Evolutionary conservation across 2,888 invertebrate species (phyloP), one percentile per base, ranked within the genome.

Genomic region (Lasius fuliginosus): DNA sequence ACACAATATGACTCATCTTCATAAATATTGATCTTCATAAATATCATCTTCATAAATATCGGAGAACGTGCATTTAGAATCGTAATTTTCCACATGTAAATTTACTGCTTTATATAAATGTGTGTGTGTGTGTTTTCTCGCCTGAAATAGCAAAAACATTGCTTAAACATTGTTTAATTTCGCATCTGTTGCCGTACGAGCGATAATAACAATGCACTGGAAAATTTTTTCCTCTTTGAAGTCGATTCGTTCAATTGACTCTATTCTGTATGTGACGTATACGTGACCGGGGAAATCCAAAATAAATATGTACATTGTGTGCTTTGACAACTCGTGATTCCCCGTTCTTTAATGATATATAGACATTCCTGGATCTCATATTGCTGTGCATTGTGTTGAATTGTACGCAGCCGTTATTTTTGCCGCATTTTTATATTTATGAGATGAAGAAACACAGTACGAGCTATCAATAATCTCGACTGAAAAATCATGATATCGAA

Each of bases 101-200:
- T 27, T 58, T 12, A 60, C 1, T 23, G 23, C 23, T 11, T 11
- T 40, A 18, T 3, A 12, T 8, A 60, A 42, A 30, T 1, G 30
- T 60, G 18, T 46, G 9, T 46, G 9, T 62, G 12, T 30, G 23
- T 23, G 23, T 42, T 58, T 60, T 60, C 27, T 3, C 5, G 18
- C 6, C 4, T 64, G 11, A 49, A 33, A 42, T 0, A 49, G 6
- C 11, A 15, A 68, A n/a, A 12, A n/a, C 5, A 33, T 75, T 64
- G 62, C 46, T 76, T 40, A 65, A 53, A 67, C 18, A 27, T 33
- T 36, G 36, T 36, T 36, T 40, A 27, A 56, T 77, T 56, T 27
- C n/a, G n/a, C n/a, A 53, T 27, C 30, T 53, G 40, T 18, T 23
- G 11, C 27, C 18, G n/a, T 5, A 76, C 40, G 18, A 68, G 8